A percentile compares a stretch with the other conserved stretches of the same genome.
These are phyloP conservation scores for Cephus spinipes DNA, from an alignment of 2,888 invertebrate genomes.

Conservation along the genomic window DNA sequence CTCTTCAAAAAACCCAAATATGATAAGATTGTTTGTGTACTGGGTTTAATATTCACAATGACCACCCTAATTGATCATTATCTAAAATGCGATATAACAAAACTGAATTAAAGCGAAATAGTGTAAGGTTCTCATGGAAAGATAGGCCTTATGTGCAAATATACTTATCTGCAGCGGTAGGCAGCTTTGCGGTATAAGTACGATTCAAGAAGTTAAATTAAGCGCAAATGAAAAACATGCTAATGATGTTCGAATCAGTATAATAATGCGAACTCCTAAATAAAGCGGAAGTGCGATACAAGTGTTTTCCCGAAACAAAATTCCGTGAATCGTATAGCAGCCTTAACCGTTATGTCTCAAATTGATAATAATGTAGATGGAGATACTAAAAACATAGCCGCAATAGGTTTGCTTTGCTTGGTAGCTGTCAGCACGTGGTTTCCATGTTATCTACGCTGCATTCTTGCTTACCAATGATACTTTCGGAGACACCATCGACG, in stretches of 20 bases:
- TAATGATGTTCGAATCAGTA: conserved; percentile 53
- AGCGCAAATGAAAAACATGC: conserved; percentile 46
- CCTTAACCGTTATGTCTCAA: not conserved
- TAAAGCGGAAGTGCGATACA: conserved; percentile 40
- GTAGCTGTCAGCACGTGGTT: not conserved
- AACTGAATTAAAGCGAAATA: not conserved
- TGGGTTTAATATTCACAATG: not conserved
- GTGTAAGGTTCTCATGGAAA: not conserved
- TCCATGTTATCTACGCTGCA: not conserved
- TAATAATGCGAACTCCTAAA: conserved; percentile 49
- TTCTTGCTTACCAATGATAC: conserved; percentile 55
- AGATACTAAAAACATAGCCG: not conserved
- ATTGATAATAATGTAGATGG: not conserved
- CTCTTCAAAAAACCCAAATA: too few relatives aligned
- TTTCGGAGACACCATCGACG: conserved; percentile 54
- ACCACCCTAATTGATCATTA: not conserved
- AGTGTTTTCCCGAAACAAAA: not conserved
- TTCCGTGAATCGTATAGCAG: not conserved
- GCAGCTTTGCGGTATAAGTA: not conserved
- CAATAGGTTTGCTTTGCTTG: not conserved
- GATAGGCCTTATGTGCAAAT: not conserved
- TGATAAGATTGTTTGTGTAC: too few relatives aligned
- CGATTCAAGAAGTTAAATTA: conserved; percentile 19
- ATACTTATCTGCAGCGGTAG: not conserved
- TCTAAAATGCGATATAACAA: not conserved